phyloP scores from a whole-genome alignment of 2,888 invertebrate species.

The Horisme vitalbata region DNA sequence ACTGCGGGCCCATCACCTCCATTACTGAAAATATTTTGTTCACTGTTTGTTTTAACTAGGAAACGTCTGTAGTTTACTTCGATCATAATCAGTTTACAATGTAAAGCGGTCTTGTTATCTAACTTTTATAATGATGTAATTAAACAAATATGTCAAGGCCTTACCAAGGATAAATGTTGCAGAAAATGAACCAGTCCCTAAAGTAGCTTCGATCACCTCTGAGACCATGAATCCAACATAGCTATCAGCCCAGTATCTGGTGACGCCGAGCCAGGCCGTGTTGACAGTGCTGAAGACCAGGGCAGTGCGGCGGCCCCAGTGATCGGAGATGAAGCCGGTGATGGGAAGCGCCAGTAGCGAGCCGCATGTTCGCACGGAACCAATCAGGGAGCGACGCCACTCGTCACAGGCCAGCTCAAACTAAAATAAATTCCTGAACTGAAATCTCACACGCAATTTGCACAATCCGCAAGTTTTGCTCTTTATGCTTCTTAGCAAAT shows the following conservation, averaged over 20 bases:
- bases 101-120: too few species aligned
- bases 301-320: slow-evolving; percentile 78
- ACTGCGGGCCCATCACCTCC: slow-evolving; percentile 11
- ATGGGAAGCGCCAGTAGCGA: slow-evolving; percentile 87
- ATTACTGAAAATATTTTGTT: slow-evolving; percentile 73
- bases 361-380: slow-evolving; percentile 87
- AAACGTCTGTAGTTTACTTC: too few species aligned
- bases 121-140: too few species aligned
- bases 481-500: too few species aligned
- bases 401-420: slow-evolving; percentile 86
- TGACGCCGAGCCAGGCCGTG: slow-evolving; percentile 72
- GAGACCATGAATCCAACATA: slow-evolving; percentile 79
- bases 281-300: slow-evolving; percentile 72
- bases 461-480: too few species aligned
- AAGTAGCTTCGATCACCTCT: slow-evolving; percentile 77
- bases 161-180: slow-evolving; percentile 72
- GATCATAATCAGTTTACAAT: too few species aligned
- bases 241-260: slow-evolving; percentile 80
- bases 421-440: slow-evolving; percentile 46
- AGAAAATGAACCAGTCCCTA: slow-evolving; percentile 79
- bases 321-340: slow-evolving; percentile 87
- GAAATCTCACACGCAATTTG: too few species aligned
- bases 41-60: too few species aligned
- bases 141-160: too few species aligned
- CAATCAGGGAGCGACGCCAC: slow-evolving; percentile 88